Base-by-base conservation (phyloP, 2,888 invertebrate genomes). In the Mycalesis mineus region DNA sequence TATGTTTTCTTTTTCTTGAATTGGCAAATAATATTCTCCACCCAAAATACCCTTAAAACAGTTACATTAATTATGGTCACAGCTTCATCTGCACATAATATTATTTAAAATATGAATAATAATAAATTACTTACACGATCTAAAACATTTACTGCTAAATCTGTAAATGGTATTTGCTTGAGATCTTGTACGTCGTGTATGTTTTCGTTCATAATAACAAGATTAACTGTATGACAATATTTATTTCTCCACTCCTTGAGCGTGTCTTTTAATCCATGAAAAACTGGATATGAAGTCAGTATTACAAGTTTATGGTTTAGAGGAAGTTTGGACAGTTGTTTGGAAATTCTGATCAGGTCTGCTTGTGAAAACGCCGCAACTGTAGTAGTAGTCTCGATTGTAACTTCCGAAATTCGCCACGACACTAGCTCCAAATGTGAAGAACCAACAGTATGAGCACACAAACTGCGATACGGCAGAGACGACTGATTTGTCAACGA, bases 201-300 rank as follows among this genome's bases (percentile, higher is more conserved):
- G 45, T 70, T 70, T 40, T 74, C 65, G 17, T 74, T 75, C 7
- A 74, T 60, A 65, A 72, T 73, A 14, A 78, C 53, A 29, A 80
- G 56, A 14, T 68, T 67, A 36, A 80, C 64, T 53, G 73, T 67
- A 40, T 73, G 73, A 14, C 66, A 64, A n/a, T 69, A 60, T 6
- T 63, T 53, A n/a, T 70, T 71, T 50, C 75, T 72, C 73, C 74
- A 75, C 56, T 67, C 48, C 31, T 68, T 63, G 3, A 80, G 66
- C 0, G 74, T 58, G 1, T 71, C 65, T 58, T 67, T 74, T 4
- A 77, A 51, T 17, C 70, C 73, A 37, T 63, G 47, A 13, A 68
- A 61, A 15, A 71, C 58, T 9, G 77, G 78, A 52, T 74, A 72
- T 1, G 67, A 62, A 0, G 75, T 65, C 0, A 75, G 54, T 1